Base-by-base conservation (phyloP, 2,888 invertebrate species). In the Ceriagrion tenellum region DNA sequence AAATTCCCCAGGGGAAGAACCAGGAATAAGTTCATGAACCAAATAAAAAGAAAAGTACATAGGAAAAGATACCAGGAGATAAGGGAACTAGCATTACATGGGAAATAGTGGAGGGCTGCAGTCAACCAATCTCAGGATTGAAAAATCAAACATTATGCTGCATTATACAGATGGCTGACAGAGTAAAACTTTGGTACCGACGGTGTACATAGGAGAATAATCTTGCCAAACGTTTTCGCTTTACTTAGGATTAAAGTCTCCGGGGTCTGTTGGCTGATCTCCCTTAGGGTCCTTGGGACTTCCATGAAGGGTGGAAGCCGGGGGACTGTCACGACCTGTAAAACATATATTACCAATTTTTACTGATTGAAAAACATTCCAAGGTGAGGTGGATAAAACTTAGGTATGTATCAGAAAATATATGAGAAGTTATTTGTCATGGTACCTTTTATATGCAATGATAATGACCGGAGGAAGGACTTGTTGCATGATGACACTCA, bases 261-360 rank as follows among this genome's bases (percentile, higher is more conserved):
- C 99, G 0, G 99, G 99, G 13, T 99, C 99, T 2, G 99, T 99
- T 47, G 99, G 98, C 10, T 97, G 97, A 96, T 98, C 97, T 16
- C 97, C 96, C 95, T 97, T 98, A 10, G 97, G 97, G 59, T 98
- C 98, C 96, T 98, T 98, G 96, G 98, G 98, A 47, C 99, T 98
- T 95, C 98, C 98, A 96, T 99, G 98, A 63, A 99, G 97, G 8
- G 99, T 98, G 63, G 98, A 97, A 8, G 99, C 98, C 13, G 98
- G 98, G 20, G 98, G 98, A 95, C 97, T 98, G 95, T 99, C 98
- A 96, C 98, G 98, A 93, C 98, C 98, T 97, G 96, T 2, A 90
- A 95, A 91, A 47, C 3, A 88, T 59, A 59, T 59, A 10, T 4
- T 47, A 4, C 2, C 69, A 95, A 20, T 12, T 18, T 69, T 40